Conservation (phyloP, 2,888 invertebrate species). For the Mythimna lalbum region DNA sequence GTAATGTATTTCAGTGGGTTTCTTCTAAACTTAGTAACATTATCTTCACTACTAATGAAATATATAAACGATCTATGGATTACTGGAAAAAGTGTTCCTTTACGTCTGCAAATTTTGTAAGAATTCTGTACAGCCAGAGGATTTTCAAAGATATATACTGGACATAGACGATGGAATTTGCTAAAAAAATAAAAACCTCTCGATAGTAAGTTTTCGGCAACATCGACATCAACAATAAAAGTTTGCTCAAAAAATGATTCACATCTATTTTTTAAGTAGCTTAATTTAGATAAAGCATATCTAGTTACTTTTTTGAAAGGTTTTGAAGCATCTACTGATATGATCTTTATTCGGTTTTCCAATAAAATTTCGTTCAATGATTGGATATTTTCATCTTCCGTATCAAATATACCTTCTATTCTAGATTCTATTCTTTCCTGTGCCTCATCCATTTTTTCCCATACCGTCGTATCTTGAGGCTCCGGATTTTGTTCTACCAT, state of each 20-base stretch:
- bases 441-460: constrained; percentile 88
- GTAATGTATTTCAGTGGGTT: constrained; percentile 90
- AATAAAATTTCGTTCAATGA: constrained; percentile 76
- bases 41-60: constrained; percentile 88
- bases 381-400: constrained; percentile 84
- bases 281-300: constrained; percentile 72
- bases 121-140: constrained; percentile 85
- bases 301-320: constrained; percentile 76
- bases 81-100: constrained; percentile 87
- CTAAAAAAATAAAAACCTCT: constrained; percentile 92
- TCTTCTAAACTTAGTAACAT: constrained; percentile 85
- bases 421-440: constrained; percentile 83
- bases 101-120: constrained; percentile 83
- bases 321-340: constrained; percentile 82
- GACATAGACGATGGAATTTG: constrained; percentile 92
- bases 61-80: constrained; percentile 91
- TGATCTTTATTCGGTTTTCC: constrained; percentile 85
- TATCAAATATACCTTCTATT: constrained; percentile 84
- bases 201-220: constrained; percentile 90
- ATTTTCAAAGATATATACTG: constrained; percentile 91
- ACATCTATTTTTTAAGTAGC: constrained; percentile 81
- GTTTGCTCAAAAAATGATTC: constrained; percentile 91
- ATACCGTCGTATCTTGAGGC: constrained; percentile 83
- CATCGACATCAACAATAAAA: constrained; percentile 86
- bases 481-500: constrained; percentile 85